Base-by-base conservation (phyloP, 2,888 invertebrate genomes). In the Lysandra coridon region DNA sequence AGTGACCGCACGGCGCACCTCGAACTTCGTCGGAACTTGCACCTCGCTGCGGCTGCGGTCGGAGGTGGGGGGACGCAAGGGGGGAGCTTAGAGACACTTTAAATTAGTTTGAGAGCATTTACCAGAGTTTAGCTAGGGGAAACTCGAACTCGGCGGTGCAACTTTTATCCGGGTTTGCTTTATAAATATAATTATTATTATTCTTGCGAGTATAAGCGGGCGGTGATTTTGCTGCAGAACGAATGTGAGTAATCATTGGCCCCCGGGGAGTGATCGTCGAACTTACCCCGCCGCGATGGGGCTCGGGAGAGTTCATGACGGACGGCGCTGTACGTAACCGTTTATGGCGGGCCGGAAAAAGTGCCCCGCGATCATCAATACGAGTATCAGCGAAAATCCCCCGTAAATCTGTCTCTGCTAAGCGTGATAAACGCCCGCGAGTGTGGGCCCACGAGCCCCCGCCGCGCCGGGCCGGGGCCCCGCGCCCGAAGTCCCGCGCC, bases 381-480 rank as follows among this genome's bases (percentile, higher is more conserved):
- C 33, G 69, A 30, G 14, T 33, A 69, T 69, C 64, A 69, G 69
- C 4, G 69, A 4, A 69, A 69, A 69, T 69, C 69, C 69, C 33
- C 33, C 37, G 69, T 69, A 69, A 69, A 69, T 69, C 69, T 69
- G 69, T 69, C 69, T 33, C 33, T 37, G 10, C 5, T 69, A 37
- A 69, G 33, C 69, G 33, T 69, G 69, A 69, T 33, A 33, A 69
- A 69, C 69, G 69, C 14, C 33, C 3, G 23, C 23, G 23, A 64
- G 2, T 69, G 33, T 33, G 69, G 33, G 12, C 30, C 64, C 30
- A 30, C 10, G 12, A 4, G 64, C 30, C 33, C 64, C 64, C 23
- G 30, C 4, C 64, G 64, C 23, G 30, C 4, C 64, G 64, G 14
- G 69, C 57, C 57, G 14, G 30, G 64, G 64, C 12, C 64, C 64